Conservation (phyloP, 2,113 vertebrate genomes). For the Apistogramma diplotaenia region DNA sequence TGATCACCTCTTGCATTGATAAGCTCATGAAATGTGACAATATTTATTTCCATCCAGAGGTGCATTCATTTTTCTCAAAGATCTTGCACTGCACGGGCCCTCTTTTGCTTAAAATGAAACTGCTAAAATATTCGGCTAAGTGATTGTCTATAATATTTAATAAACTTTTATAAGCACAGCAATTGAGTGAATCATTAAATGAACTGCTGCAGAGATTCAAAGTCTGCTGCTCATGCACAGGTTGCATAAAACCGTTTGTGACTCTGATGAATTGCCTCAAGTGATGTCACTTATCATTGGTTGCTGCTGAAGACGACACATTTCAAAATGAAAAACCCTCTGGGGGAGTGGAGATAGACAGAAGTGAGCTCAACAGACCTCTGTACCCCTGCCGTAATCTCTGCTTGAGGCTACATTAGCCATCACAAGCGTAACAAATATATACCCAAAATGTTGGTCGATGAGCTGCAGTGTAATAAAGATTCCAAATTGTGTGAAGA, state of each 20-base stretch:
- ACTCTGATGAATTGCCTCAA: not conserved
- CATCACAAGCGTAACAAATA: not conserved
- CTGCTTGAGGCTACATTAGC: not conserved
- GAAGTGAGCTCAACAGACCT: not conserved
- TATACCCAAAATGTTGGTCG: not conserved
- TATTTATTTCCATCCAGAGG: too few relatives aligned
- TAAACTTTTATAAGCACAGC: not conserved
- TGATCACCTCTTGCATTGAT: not conserved
- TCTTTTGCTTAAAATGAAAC: not conserved
- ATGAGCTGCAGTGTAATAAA: not conserved
- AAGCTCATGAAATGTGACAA: not conserved
- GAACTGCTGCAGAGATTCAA: not conserved
- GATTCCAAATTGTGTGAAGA: not conserved
- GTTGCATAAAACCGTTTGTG: not conserved
- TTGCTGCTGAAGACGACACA: not conserved
- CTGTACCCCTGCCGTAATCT: not conserved
- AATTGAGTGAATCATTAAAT: not conserved
- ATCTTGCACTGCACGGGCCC: not conserved
- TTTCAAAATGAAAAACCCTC: not conserved
- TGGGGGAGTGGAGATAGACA: not conserved
- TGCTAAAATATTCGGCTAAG: not conserved
- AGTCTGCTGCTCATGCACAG: not conserved
- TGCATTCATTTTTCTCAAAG: not conserved
- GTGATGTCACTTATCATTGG: not conserved
- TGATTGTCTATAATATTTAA: not conserved